phyloP scores from a whole-genome alignment of 2,888 invertebrate genomes.

The Agonum fuliginosum region DNA sequence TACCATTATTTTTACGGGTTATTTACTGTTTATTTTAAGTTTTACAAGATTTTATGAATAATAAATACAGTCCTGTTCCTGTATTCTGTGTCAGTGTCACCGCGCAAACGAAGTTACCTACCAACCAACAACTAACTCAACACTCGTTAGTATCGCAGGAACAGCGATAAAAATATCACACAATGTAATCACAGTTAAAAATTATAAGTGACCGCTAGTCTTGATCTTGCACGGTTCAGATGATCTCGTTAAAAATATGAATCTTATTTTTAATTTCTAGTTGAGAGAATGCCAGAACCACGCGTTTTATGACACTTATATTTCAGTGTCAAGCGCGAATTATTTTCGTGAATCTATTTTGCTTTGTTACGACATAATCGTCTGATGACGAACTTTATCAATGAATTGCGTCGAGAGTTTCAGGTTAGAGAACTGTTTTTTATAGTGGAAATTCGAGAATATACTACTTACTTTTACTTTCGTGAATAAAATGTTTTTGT shows the following conservation, averaged over 20 bases:
- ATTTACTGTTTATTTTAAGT: no score
- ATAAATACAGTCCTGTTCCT: no score
- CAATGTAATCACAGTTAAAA: not conserved
- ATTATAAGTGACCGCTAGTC: conserved; percentile 19
- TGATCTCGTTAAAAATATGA: conserved; percentile 29
- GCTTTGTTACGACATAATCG: conserved; percentile 8
- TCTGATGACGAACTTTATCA: no score
- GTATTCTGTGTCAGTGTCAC: no score
- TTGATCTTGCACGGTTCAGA: conserved; percentile 39
- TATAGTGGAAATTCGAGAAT: no score
- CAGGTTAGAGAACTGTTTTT: no score
- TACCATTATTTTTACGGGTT: no score
- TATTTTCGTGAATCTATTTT: not conserved
- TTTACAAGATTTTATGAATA: no score
- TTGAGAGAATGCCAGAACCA: not conserved
- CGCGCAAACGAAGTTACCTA: not conserved
- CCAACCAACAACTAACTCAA: not conserved
- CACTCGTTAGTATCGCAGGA: not conserved
- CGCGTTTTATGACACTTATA: not conserved
- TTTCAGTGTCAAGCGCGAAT: conserved; percentile 5
- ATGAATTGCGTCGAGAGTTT: no score
- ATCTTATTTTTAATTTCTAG: conserved; percentile 32
- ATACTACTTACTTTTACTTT: no score
- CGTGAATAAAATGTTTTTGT: no score
- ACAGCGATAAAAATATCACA: conserved; percentile 24